Evolutionary conservation across 2,888 invertebrate species (phyloP), one percentile per base, ranked within the genome.

Genomic region (Seladonia tumulorum): DNA sequence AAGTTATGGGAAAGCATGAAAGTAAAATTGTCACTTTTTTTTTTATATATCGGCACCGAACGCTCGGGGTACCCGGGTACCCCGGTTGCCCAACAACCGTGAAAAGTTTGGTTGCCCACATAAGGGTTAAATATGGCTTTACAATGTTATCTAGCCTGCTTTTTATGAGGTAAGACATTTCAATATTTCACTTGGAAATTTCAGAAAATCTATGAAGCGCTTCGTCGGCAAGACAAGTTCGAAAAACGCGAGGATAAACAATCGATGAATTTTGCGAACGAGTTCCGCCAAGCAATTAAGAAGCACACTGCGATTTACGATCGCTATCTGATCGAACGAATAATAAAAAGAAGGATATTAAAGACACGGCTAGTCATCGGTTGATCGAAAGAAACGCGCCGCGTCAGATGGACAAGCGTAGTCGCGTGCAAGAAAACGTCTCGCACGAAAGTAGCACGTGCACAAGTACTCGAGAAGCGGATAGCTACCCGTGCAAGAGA

Each of bases 371-470:
- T 12, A 68, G 53, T 71, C n/a, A 63, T 60, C 73, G 73, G 68
- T 77, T n/a, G 29, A 63, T 77, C 73, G 70, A 25, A 77, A 82
- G 82, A 77, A 83, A 82, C 57, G 83, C 75, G 83, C 75, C 75
- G 83, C 53, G 84, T 83, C 83, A 78, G 53, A 76, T 72, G 63
- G 22, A 63, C 76, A 57, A 60, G 76, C 71, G 49, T 57, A 73
- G 86, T 86, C 85, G 81, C 86, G 86, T 86, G 81, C 85, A 82
- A 85, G 79, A 76, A 82, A 82, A 79, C 80, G 78, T 76, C 75
- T 78, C 77, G 49, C 66, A 81, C 68, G 75, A 86, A 87, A 87
- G 87, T 87, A 82, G 86, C 87, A 79, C 82, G 80, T 86, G 86
- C 66, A 80, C 73, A 68, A 68, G 77, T 42, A 57, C 49, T 45